Conservation (phyloP, 92 coral and sea anemone species). For the Epizoanthus illoricatus region DNA sequence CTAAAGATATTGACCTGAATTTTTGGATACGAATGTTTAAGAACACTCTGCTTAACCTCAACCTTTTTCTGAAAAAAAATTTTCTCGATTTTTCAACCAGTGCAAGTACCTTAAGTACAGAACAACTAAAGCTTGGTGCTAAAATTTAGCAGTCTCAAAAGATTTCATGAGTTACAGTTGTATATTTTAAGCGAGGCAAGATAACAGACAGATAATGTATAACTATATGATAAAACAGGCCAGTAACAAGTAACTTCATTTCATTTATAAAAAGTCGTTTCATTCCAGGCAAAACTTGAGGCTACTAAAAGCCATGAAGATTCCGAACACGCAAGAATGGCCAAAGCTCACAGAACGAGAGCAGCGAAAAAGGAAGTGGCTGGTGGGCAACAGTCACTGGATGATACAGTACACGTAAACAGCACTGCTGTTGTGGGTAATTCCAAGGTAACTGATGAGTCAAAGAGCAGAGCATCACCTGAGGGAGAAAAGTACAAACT, state of each 20-base stretch:
- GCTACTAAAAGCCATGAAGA: slow-evolving; percentile 74
- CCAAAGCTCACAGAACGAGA: slow-evolving; percentile 47
- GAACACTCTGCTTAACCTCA: too few species aligned
- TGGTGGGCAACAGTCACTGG: slow-evolving; percentile 25
- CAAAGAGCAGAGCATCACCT: background rate
- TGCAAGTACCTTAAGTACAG: too few species aligned
- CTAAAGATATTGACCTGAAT: too few species aligned
- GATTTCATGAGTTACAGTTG: too few species aligned
- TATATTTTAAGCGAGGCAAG: too few species aligned
- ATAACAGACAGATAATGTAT: background rate
- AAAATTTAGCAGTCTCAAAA: too few species aligned
- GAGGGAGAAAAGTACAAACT: background rate
- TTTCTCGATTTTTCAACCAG: too few species aligned
- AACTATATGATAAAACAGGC: background rate
- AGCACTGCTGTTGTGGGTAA: background rate
- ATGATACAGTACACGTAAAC: background rate
- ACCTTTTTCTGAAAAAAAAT: too few species aligned
- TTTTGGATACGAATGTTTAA: too few species aligned
- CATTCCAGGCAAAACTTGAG: slow-evolving; percentile 79
- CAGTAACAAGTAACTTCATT: background rate
- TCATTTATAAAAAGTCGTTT: background rate
- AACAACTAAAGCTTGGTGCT: too few species aligned
- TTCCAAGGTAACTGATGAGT: background rate
- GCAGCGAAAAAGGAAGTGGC: slow-evolving; percentile 17
- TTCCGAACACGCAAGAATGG: slow-evolving; percentile 74